These are phyloP conservation scores for Mya arenaria DNA, from an alignment of 1,140 invertebrate species.

Conservation along the genomic window DNA sequence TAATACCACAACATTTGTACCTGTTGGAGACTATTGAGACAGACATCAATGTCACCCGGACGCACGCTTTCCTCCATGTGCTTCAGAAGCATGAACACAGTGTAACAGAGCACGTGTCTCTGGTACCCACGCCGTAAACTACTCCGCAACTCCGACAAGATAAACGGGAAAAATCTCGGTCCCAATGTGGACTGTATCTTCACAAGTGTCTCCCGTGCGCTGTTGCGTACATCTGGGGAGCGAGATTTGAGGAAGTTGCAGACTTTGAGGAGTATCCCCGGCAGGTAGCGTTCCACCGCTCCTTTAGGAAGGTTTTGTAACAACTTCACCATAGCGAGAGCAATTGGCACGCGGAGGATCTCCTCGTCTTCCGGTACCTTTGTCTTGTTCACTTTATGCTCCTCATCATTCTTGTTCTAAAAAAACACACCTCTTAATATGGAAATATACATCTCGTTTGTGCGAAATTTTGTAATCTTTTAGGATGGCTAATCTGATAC, in stretches of 20 bases:
- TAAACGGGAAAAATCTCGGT: constrained; percentile 88
- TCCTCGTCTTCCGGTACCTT: constrained; percentile 89
- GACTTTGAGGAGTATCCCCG: constrained; percentile 94
- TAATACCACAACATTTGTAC: constrained; percentile 80
- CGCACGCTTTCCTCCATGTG: constrained; percentile 86
- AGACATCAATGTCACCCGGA: constrained; percentile 89
- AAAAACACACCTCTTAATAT: no score
- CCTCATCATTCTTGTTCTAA: constrained; percentile 87
- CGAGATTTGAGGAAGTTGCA: constrained; percentile 94
- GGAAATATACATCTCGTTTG: no score
- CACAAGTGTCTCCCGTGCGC: constrained; percentile 92
- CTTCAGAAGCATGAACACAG: constrained; percentile 91
- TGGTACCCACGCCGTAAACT: constrained; percentile 94
- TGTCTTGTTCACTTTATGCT: constrained; percentile 87
- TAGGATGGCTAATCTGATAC: no score
- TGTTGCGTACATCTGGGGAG: constrained; percentile 92
- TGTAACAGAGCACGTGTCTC: constrained; percentile 95
- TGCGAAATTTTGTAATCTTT: no score
- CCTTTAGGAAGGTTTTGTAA: constrained; percentile 91
- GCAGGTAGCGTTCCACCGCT: constrained; percentile 89
- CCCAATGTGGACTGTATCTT: constrained; percentile 94
- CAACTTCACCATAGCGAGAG: constrained; percentile 95
- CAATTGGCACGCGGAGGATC: constrained; percentile 94
- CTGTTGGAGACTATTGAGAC: constrained; percentile 90
- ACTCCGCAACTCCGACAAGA: constrained; percentile 91